Percentiles rank a stretch among this genome's conserved stretches.
phyloP scores from a whole-genome alignment of 1,140 invertebrate genomes.

The Drosophila tsacasi region DNA sequence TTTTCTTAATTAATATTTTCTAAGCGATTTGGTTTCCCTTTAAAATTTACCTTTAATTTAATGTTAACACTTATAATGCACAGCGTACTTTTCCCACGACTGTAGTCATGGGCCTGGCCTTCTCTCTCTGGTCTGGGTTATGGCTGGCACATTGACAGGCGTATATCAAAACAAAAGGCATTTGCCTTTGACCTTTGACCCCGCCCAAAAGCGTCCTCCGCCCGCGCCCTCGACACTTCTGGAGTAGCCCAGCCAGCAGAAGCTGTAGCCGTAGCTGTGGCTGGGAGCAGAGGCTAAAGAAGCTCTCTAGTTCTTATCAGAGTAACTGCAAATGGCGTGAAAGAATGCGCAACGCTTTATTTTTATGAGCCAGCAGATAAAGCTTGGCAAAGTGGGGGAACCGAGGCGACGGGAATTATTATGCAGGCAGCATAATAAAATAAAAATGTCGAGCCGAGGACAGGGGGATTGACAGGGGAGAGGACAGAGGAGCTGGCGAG shows the following conservation, averaged over 20 bases:
- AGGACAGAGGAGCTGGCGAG: neutral
- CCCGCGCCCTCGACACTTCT: constrained; percentile 2
- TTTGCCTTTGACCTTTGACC: constrained; percentile 76
- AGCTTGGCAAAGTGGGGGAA: constrained; percentile 42
- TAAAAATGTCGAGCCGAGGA: constrained; percentile 67
- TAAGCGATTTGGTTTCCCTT: neutral
- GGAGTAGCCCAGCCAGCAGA: constrained; percentile 15
- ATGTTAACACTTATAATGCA: neutral
- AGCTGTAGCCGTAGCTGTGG: neutral
- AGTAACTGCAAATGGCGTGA: constrained; percentile 82
- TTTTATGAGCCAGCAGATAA: constrained; percentile 80
- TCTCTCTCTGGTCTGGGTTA: constrained; percentile 9
- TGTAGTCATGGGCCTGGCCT: neutral
- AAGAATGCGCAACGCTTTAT: constrained; percentile 83
- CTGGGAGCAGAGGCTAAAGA: constrained; percentile 44
- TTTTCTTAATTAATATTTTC: neutral
- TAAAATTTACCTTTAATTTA: too few relatives aligned
- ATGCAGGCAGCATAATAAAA: constrained; percentile 81
- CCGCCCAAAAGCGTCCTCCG: constrained; percentile 1
- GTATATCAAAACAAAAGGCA: constrained; percentile 78
- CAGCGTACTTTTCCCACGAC: neutral
- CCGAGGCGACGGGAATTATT: constrained; percentile 60
- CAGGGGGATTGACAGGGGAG: constrained; percentile 8
- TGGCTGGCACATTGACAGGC: constrained; percentile 68
- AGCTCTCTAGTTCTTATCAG: constrained; percentile 77